Percentiles rank a stretch among this genome's conserved stretches.
Conservation (phyloP, 1,140 invertebrate genomes). For the Tetramorium parvispinum region DNA sequence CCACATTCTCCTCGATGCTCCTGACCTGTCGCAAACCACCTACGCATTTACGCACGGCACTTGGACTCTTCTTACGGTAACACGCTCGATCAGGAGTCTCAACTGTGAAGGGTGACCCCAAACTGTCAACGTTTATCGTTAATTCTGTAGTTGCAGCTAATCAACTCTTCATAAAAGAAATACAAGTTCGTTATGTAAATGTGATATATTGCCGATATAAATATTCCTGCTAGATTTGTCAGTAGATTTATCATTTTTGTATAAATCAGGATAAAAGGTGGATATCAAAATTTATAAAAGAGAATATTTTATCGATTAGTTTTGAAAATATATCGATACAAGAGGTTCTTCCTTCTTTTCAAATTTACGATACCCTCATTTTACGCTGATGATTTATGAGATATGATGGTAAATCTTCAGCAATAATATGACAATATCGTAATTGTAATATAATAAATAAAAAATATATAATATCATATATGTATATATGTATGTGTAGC, state of each 20-base stretch:
- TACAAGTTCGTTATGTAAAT: not conserved
- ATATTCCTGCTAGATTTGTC: not conserved
- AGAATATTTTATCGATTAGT: not conserved
- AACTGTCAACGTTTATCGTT: not conserved
- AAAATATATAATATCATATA: not conserved
- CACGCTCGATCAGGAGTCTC: not conserved
- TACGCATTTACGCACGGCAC: slow-evolving; percentile 78
- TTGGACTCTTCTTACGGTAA: slow-evolving; percentile 32
- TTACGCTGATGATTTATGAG: not conserved
- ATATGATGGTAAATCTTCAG: not conserved
- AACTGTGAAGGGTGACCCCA: slow-evolving; percentile 4
- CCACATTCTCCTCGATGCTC: slow-evolving; percentile 70
- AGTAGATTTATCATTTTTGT: not conserved
- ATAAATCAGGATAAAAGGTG: not conserved
- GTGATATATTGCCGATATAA: too few species aligned
- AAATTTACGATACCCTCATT: not conserved
- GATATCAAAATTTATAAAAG: not conserved
- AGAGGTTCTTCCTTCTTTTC: not conserved
- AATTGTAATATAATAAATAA: not conserved
- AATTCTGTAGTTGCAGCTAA: not conserved
- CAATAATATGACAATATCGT: not conserved
- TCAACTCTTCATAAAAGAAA: not conserved
- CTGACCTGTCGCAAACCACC: slow-evolving; percentile 84
- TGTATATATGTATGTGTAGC: too few species aligned
- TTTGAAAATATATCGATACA: not conserved